Percentiles rank a stretch among this genome's conserved stretches.
Evolutionary conservation across 1,140 invertebrate species (phyloP).

Genomic region (Conus betulinus): DNA sequence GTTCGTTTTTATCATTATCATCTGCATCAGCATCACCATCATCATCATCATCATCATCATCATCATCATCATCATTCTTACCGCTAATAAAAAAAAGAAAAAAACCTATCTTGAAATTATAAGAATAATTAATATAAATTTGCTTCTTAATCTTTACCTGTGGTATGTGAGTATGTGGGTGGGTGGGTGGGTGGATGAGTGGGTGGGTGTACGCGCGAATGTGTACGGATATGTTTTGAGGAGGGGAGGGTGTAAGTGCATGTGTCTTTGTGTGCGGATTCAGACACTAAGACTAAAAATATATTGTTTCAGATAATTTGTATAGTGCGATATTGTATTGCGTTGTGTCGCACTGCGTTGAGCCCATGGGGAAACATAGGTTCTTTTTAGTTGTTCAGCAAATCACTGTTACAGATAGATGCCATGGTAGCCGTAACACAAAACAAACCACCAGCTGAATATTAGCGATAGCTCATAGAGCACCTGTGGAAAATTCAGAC

Average conservation of each 20-base stretch:
- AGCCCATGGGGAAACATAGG: background rate
- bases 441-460: background rate
- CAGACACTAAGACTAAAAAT: too few relatives aligned
- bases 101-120: background rate
- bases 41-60: background rate
- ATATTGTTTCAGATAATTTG: background rate
- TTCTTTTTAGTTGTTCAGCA: background rate
- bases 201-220: background rate
- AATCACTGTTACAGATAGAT: too few relatives aligned
- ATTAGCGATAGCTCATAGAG: too few relatives aligned
- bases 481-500: too few relatives aligned
- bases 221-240: constrained; percentile 24
- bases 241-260: constrained; percentile 53
- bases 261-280: constrained; percentile 33
- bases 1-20: background rate
- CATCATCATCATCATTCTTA: background rate
- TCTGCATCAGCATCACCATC: background rate
- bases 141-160: too few relatives aligned
- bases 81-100: too few relatives aligned
- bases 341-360: background rate
- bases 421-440: background rate
- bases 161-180: background rate
- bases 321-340: background rate
- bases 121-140: background rate
- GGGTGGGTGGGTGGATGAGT: too few relatives aligned